A percentile compares a stretch with the other conserved stretches of the same genome.
Evolutionary conservation across 2,113 vertebrate genomes (phyloP).

Genomic region (Tupaia tana): DNA sequence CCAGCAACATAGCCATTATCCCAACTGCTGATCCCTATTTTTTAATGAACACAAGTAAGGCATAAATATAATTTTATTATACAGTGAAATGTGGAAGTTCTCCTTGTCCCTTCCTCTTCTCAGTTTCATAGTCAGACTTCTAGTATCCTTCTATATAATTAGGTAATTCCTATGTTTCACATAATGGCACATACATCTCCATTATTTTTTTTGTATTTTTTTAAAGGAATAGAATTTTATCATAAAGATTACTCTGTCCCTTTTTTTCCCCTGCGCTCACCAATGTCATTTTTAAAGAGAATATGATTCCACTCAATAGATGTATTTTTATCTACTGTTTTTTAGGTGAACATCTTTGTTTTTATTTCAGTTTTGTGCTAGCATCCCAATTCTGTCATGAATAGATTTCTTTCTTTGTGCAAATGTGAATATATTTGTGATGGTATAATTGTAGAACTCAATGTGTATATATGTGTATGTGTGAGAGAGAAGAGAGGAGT

Average conservation of each 20-base stretch:
- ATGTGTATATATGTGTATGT: neutral
- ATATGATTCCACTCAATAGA: neutral
- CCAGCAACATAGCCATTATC: no score
- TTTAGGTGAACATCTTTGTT: neutral
- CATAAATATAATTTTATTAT: neutral
- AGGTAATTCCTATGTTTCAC: neutral
- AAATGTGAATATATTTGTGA: neutral
- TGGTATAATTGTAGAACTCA: neutral
- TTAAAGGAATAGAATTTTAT: neutral
- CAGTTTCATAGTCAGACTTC: neutral
- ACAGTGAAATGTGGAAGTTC: neutral
- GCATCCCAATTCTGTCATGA: neutral
- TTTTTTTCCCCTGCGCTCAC: neutral
- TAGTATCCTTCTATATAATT: neutral
- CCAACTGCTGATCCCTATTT: neutral
- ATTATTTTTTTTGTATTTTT: neutral
- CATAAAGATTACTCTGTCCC: neutral
- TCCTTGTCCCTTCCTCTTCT: neutral
- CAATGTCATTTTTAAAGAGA: neutral
- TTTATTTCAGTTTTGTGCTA: neutral
- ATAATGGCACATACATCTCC: neutral
- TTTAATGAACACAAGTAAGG: neutral
- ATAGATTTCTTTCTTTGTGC: neutral
- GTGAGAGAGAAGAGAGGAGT: neutral
- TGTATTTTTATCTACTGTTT: neutral